A percentile compares a stretch with the other conserved stretches of the same genome.
Conservation (phyloP, 2,888 invertebrate species). For the Xanthia icteritia region DNA sequence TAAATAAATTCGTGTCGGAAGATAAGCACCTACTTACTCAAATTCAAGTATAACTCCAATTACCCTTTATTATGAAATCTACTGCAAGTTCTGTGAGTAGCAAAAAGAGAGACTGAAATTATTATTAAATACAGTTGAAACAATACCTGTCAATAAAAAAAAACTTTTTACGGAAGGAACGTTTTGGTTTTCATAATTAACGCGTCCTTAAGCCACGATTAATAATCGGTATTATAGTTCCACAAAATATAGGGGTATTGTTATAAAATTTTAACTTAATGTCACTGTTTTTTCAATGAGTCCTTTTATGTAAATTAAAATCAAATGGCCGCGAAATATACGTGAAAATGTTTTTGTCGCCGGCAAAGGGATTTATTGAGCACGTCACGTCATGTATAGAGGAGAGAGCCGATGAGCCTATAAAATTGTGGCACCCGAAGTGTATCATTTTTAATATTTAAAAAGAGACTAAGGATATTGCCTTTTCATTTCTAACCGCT, state of each 20-base stretch:
- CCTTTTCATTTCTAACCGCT: background rate
- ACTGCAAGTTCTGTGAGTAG: background rate
- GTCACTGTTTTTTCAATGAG: background rate
- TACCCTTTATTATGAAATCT: background rate
- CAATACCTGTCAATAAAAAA: background rate
- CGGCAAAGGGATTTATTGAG: slow-evolving; percentile 28
- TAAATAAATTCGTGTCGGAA: background rate
- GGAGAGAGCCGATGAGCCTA: background rate
- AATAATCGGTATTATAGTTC: background rate
- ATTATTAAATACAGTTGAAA: background rate
- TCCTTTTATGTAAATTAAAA: slow-evolving; percentile 23
- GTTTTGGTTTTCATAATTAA: background rate
- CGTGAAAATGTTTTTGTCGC: slow-evolving; percentile 35
- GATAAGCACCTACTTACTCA: background rate
- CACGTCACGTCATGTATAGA: slow-evolving; percentile 23
- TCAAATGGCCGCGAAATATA: slow-evolving; percentile 6
- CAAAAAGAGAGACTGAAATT: no score
- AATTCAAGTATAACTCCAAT: background rate
- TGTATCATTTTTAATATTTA: background rate
- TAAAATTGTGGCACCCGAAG: background rate
- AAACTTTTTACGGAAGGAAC: no score
- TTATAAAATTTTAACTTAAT: background rate
- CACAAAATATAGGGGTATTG: no score
- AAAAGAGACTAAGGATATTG: background rate
- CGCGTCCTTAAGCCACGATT: background rate